These are phyloP conservation scores for Rhinichthys klamathensis DNA, from an alignment of 2,113 vertebrate species.

Conservation along the genomic window DNA sequence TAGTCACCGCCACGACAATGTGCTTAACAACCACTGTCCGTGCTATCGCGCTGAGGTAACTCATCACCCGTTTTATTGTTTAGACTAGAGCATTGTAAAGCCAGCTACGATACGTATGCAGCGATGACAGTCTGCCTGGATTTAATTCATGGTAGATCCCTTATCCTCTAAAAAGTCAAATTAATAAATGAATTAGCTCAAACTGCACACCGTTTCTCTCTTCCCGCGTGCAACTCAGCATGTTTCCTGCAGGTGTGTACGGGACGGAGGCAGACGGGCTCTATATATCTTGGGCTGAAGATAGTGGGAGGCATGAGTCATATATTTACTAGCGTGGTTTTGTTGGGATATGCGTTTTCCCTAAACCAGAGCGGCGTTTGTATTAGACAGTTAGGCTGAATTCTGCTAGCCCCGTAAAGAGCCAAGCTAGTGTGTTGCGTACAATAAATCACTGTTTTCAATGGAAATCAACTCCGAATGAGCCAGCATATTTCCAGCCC, in stretches of 20 bases:
- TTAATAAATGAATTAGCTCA: constrained; percentile 39
- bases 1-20: constrained; percentile 14
- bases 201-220: constrained; percentile 11
- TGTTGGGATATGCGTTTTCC: constrained; percentile 30
- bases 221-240: constrained; percentile 40
- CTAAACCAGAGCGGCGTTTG: background rate
- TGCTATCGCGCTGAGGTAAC: constrained; percentile 35
- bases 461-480: constrained; percentile 35
- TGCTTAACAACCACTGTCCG: constrained; percentile 24
- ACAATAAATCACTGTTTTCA: constrained; percentile 52
- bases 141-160: constrained; percentile 29
- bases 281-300: constrained; percentile 52
- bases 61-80: constrained; percentile 42
- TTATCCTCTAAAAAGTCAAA: constrained; percentile 38
- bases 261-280: constrained; percentile 55
- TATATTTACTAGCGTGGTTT: constrained; percentile 29
- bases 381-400: constrained; percentile 2
- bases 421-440: background rate
- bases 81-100: constrained; percentile 37
- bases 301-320: constrained; percentile 44
- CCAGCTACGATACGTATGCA: background rate
- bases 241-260: constrained; percentile 60
- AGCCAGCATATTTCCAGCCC: constrained; percentile 36
- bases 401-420: constrained; percentile 14
- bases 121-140: constrained; percentile 7